A percentile compares a stretch with the other conserved stretches of the same genome.
phyloP scores from a whole-genome alignment of 2,113 vertebrate species.

The Tylochromis polylepis region DNA sequence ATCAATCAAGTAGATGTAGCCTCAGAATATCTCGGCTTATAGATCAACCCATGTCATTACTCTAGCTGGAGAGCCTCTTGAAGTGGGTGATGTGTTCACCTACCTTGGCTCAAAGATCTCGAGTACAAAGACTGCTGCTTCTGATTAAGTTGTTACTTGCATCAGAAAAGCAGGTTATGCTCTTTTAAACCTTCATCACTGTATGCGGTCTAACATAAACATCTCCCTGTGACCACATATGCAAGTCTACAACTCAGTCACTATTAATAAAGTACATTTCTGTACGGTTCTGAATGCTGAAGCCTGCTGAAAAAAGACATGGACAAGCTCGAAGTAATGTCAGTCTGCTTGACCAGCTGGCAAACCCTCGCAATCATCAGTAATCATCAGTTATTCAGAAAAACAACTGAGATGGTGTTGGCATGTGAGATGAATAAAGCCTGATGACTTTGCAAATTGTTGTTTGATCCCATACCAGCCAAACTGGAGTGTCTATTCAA shows the following conservation, averaged over 20 bases:
- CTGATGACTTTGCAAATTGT: background rate
- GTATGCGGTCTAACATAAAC: background rate
- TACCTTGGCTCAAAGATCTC: background rate
- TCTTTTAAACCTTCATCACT: background rate
- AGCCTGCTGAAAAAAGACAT: background rate
- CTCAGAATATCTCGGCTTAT: background rate
- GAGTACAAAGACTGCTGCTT: background rate
- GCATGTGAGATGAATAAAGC: background rate
- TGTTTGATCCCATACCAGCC: background rate
- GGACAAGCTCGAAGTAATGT: background rate
- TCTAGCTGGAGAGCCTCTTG: background rate
- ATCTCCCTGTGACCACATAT: background rate
- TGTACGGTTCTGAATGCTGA: background rate
- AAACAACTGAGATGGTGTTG: background rate
- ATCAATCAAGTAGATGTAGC: background rate
- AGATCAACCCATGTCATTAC: background rate
- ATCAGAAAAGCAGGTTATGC: background rate
- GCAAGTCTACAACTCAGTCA: background rate
- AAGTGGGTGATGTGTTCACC: background rate
- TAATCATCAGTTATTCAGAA: fast-evolving
- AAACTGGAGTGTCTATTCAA: background rate
- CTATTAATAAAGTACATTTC: background rate
- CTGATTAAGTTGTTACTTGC: background rate
- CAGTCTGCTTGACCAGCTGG: background rate
- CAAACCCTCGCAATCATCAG: fast-evolving